Evolutionary conservation across 2,113 vertebrate genomes (phyloP).

Genomic region (Ceyx cyanopectus): DNA sequence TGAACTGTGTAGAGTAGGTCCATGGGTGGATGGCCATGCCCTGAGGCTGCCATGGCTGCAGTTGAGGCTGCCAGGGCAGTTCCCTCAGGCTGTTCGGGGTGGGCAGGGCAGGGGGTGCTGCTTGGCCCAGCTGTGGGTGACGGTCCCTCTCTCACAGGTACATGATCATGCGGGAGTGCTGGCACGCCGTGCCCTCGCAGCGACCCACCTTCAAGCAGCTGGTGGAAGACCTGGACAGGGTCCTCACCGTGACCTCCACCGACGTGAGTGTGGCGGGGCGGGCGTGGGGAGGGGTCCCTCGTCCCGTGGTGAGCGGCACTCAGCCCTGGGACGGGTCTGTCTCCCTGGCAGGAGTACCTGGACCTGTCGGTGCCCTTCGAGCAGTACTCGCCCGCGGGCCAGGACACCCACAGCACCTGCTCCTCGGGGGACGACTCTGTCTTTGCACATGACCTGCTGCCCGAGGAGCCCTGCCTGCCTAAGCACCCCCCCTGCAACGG

Average conservation of each 20-base stretch:
- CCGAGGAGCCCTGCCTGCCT: slow-evolving; percentile 89
- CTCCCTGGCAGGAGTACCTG: slow-evolving; percentile 83
- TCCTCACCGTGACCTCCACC: slow-evolving; percentile 91
- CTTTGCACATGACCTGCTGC: slow-evolving; percentile 92
- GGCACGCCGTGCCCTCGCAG: slow-evolving; percentile 94
- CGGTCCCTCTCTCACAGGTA: slow-evolving; percentile 78
- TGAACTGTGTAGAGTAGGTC: no score
- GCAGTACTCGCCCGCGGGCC: slow-evolving; percentile 94
- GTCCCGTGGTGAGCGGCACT: rapidly evolving
- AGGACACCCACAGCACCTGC: slow-evolving; percentile 94
- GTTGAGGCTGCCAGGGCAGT: background rate
- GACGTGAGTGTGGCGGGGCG: slow-evolving; percentile 80
- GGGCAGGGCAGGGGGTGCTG: rapidly evolving
- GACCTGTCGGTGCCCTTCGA: slow-evolving; percentile 96
- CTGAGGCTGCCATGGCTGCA: background rate
- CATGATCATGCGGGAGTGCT: slow-evolving; percentile 98
- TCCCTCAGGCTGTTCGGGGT: background rate
- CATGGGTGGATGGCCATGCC: no score
- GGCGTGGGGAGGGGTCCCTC: rapidly evolving
- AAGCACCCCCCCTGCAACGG: slow-evolving; percentile 81
- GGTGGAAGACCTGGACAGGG: slow-evolving; percentile 93
- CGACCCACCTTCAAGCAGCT: slow-evolving; percentile 97
- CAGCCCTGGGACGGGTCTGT: background rate
- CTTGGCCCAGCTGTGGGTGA: background rate
- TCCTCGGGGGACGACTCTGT: slow-evolving; percentile 96